These are phyloP conservation scores for Formica selysi DNA, from an alignment of 1,140 invertebrate species.

Conservation along the genomic window DNA sequence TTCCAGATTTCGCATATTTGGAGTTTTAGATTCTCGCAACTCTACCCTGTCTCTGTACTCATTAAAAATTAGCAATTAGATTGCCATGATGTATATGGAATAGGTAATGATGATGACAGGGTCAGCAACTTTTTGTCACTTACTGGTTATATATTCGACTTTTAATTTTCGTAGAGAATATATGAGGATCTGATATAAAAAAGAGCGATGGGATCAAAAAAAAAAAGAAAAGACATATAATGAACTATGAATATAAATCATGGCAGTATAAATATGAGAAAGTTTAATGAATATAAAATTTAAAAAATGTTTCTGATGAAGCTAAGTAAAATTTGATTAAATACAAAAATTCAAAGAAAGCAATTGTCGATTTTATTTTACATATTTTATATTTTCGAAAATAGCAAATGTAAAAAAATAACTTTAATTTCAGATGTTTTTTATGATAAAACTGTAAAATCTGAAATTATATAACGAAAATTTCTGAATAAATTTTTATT, in stretches of 20 bases:
- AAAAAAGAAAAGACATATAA: neutral
- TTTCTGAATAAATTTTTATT: too few relatives aligned
- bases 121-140: conserved; percentile 22
- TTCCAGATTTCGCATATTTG: conserved; percentile 30
- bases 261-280: neutral
- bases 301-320: neutral
- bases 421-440: neutral
- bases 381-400: neutral
- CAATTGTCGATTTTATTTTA: too few relatives aligned
- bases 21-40: conserved; percentile 12
- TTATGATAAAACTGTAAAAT: neutral
- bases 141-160: neutral
- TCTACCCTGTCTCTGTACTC: neutral
- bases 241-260: conserved; percentile 1
- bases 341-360: neutral
- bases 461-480: neutral
- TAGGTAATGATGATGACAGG: neutral
- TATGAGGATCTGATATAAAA: neutral
- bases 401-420: neutral
- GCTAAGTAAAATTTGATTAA: neutral
- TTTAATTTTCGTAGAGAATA: neutral
- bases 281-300: neutral
- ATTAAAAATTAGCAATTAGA: conserved; percentile 27
- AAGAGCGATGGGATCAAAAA: neutral
- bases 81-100: conserved; percentile 5